Conservation (phyloP, 2,113 vertebrate genomes). For the Sciurus niger region DNA sequence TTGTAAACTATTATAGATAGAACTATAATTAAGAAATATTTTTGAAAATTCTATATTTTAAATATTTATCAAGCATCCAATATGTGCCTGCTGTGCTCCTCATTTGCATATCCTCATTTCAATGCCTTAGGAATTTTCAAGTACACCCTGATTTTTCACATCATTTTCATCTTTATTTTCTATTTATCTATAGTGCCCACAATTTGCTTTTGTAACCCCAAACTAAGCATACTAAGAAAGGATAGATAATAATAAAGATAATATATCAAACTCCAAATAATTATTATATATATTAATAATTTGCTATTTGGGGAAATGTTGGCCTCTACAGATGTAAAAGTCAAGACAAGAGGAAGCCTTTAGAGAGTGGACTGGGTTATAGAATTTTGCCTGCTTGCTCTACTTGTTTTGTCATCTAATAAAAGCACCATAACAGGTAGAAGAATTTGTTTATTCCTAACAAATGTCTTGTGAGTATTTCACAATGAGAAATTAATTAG, state of each 20-base stretch:
- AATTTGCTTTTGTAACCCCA: constrained; percentile 6
- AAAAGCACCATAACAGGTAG: background rate
- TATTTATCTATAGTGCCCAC: background rate
- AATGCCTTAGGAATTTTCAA: background rate
- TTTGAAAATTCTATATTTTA: background rate
- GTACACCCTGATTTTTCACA: background rate
- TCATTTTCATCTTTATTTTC: background rate
- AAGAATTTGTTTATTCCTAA: constrained; percentile 51
- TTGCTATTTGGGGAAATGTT: background rate
- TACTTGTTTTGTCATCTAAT: background rate
- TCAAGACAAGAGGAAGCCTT: background rate
- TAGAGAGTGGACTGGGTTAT: background rate
- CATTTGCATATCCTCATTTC: background rate
- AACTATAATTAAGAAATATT: constrained; percentile 41
- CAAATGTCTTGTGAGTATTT: constrained; percentile 35
- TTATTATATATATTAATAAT: constrained; percentile 13
- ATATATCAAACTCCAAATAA: background rate
- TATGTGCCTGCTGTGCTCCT: background rate
- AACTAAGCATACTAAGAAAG: constrained; percentile 14
- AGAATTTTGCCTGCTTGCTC: background rate
- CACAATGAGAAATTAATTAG: constrained; percentile 71
- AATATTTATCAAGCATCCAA: constrained; percentile 35
- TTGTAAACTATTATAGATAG: background rate
- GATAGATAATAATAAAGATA: background rate
- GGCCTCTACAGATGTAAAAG: background rate